Evolutionary conservation across 1,140 invertebrate species (phyloP).

Genomic region (Meloidogyne chitwoodi): DNA sequence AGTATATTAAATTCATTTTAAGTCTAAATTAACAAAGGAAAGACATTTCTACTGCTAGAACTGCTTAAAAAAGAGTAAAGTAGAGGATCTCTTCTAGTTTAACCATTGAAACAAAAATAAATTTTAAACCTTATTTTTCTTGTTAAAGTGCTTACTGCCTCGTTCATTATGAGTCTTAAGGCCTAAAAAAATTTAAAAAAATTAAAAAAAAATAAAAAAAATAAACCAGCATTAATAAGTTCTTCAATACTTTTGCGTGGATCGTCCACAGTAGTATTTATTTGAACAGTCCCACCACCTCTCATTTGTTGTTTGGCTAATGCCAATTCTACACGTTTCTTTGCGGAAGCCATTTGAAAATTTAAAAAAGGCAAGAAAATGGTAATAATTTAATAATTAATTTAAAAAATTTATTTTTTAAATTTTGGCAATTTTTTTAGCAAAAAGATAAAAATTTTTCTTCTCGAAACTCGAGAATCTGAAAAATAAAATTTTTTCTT

Average conservation of each 20-base stretch:
- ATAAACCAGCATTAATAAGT: constrained; percentile 4
- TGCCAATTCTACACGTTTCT: constrained; percentile 10
- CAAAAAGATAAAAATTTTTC: neutral
- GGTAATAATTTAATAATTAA: neutral
- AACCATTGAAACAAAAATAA: too few relatives aligned
- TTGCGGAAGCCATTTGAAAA: constrained; percentile 15
- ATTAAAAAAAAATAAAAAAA: neutral
- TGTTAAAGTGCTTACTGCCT: constrained; percentile 8
- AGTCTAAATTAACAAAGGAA: too few relatives aligned
- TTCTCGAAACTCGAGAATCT: neutral
- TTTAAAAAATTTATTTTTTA: neutral
- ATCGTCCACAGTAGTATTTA: constrained; percentile 14
- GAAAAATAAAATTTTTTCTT: neutral
- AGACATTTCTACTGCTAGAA: too few relatives aligned
- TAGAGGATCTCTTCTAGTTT: too few relatives aligned
- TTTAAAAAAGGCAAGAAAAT: neutral
- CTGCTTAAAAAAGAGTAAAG: too few relatives aligned
- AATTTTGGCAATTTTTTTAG: too few relatives aligned
- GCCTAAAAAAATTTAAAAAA: neutral
- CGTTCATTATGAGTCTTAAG: neutral
- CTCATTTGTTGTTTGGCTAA: constrained; percentile 3
- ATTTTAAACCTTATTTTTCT: constrained; percentile 5
- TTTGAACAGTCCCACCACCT: constrained; percentile 10
- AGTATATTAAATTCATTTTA: too few relatives aligned
- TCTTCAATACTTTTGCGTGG: constrained; percentile 15